Evolutionary conservation across 2,888 invertebrate genomes (phyloP).

Genomic region (Ochropacha duplaris): DNA sequence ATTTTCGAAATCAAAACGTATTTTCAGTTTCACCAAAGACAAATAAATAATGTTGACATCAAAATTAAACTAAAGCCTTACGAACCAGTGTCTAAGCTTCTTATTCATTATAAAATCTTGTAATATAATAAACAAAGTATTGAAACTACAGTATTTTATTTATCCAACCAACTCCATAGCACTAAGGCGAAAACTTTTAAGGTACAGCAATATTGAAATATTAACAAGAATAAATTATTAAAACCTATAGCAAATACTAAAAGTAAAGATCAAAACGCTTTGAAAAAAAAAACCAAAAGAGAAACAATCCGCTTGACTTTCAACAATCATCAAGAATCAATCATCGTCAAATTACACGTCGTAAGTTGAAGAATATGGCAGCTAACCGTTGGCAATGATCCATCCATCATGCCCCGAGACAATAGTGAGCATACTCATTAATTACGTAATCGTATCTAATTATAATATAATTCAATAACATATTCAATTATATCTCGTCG

Average conservation of each 20-base stretch:
- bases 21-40: conserved; percentile 37
- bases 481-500: conserved; percentile 44
- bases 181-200: too few species aligned
- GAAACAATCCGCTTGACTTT: conserved; percentile 59
- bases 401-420: conserved; percentile 43
- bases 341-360: conserved; percentile 61
- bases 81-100: conserved; percentile 18
- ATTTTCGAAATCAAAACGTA: conserved; percentile 8
- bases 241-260: neutral
- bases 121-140: conserved; percentile 34
- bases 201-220: too few species aligned
- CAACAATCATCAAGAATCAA: conserved; percentile 56
- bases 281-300: conserved; percentile 39
- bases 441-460: conserved; percentile 63
- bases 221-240: neutral
- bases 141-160: conserved; percentile 19
- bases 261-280: neutral
- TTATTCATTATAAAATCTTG: conserved; percentile 23
- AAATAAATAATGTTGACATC: conserved; percentile 15
- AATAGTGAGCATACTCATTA: conserved; percentile 51
- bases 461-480: conserved; percentile 74
- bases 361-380: conserved; percentile 59
- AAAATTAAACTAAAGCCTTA: conserved; percentile 23
- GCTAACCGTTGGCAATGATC: conserved; percentile 46
- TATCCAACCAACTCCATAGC: neutral